Evolutionary conservation across 2,888 invertebrate species (phyloP).

Genomic region (Arge pagana): DNA sequence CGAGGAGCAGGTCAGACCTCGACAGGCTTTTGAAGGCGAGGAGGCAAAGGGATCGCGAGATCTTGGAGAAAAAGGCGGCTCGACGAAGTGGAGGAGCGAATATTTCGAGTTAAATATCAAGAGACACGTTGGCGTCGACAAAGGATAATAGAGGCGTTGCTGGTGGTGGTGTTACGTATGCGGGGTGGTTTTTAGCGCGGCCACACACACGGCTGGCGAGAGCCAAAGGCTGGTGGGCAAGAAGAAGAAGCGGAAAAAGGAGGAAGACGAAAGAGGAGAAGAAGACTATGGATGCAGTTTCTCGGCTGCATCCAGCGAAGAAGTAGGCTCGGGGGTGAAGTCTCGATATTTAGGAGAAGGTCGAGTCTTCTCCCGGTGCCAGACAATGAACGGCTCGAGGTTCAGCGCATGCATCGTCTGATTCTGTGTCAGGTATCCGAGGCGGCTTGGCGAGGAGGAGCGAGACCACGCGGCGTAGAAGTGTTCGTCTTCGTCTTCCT

Average conservation of each 20-base stretch:
- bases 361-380: conserved; percentile 53
- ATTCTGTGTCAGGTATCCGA: conserved; percentile 22
- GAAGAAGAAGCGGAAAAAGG: too few species aligned
- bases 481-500: too few species aligned
- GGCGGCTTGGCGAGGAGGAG: too few species aligned
- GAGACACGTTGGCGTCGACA: conserved; percentile 10
- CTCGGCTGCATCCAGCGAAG: too few species aligned
- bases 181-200: too few species aligned
- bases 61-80: background rate
- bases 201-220: too few species aligned
- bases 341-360: conserved; percentile 52
- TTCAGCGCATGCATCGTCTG: conserved; percentile 18
- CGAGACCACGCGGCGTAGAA: too few species aligned
- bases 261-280: too few species aligned
- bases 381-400: conserved; percentile 54
- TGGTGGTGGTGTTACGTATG: background rate
- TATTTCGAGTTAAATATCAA: conserved; percentile 16
- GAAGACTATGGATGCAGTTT: conserved; percentile 12
- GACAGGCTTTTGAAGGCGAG: conserved; percentile 1
- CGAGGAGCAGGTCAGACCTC: background rate
- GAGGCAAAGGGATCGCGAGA: conserved; percentile 2
- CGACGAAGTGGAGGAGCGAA: conserved; percentile 1
- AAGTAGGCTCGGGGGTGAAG: conserved; percentile 16
- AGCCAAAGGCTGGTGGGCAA: too few species aligned
- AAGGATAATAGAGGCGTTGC: conserved; percentile 6